These are phyloP conservation scores for Neodiprion virginianus DNA, from an alignment of 1,140 invertebrate genomes.

Conservation along the genomic window DNA sequence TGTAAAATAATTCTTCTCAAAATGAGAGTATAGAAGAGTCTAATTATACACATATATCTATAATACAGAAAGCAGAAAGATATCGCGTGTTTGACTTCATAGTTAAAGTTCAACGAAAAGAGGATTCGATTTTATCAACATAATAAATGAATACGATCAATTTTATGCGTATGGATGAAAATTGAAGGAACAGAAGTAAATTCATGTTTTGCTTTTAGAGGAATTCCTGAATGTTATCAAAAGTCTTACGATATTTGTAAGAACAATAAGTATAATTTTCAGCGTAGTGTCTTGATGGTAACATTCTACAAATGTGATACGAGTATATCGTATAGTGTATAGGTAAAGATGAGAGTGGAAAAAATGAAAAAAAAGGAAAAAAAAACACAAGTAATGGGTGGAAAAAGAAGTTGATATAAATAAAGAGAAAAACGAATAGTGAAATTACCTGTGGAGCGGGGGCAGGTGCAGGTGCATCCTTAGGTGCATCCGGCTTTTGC, in stretches of 20 bases:
- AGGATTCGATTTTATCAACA: constrained; percentile 5
- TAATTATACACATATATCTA: neutral
- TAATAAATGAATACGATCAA: too few relatives aligned
- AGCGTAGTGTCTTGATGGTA: too few relatives aligned
- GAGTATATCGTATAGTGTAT: constrained; percentile 2
- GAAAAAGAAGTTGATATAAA: constrained; percentile 14
- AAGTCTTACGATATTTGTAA: too few relatives aligned
- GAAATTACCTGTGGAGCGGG: constrained; percentile 58
- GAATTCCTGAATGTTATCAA: too few relatives aligned
- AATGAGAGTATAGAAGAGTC: too few relatives aligned
- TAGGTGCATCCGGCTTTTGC: constrained; percentile 58
- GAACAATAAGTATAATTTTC: too few relatives aligned
- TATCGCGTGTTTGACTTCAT: constrained; percentile 21
- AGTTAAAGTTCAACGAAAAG: constrained; percentile 28
- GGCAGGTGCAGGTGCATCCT: constrained; percentile 55
- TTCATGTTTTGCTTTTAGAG: too few relatives aligned
- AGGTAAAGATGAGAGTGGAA: neutral
- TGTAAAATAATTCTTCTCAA: too few relatives aligned
- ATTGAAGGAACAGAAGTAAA: neutral
- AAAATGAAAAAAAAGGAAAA: constrained; percentile 13
- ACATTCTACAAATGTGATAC: constrained; percentile 15
- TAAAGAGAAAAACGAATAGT: constrained; percentile 32
- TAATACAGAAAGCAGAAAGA: neutral
- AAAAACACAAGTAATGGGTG: constrained; percentile 7
- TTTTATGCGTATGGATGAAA: neutral